phyloP scores from a whole-genome alignment of 2,797 vertebrate species.

The Gallinago nigripennis region DNA sequence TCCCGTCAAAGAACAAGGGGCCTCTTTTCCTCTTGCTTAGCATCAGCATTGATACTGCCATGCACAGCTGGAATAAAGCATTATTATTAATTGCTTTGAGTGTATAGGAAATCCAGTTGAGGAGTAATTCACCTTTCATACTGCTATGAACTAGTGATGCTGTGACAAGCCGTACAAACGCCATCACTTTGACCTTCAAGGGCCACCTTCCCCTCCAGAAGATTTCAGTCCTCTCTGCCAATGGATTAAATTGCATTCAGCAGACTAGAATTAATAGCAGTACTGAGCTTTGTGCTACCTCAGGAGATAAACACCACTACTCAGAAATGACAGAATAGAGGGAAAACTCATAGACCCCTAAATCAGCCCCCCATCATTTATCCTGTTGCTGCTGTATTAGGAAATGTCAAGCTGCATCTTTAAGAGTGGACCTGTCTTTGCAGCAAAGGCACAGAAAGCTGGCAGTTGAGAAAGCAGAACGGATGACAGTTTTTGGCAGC shows the following conservation, averaged over 20 bases:
- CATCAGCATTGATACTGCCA: background rate
- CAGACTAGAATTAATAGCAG: background rate
- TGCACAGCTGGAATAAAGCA: background rate
- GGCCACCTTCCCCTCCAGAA: background rate
- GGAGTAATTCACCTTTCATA: background rate
- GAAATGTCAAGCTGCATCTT: slow-evolving; percentile 61
- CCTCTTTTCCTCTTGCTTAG: background rate
- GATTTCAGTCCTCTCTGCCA: background rate
- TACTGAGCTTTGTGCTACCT: background rate
- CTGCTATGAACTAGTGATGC: background rate
- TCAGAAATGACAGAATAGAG: background rate
- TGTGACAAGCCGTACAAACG: background rate
- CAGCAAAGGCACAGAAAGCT: slow-evolving; percentile 36
- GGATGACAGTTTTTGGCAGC: slow-evolving; percentile 71
- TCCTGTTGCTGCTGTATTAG: slow-evolving; percentile 26
- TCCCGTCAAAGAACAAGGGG: background rate
- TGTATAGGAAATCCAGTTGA: background rate
- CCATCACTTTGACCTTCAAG: background rate
- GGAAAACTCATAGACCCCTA: background rate
- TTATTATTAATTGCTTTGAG: background rate
- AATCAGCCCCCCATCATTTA: background rate
- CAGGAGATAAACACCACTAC: background rate
- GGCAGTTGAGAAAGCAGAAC: slow-evolving; percentile 63
- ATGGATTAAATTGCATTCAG: background rate
- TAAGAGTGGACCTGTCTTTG: slow-evolving; percentile 36